Evolutionary conservation across 2,113 vertebrate genomes (phyloP), one percentile per base, ranked within the genome.

Genomic region (Tapirus terrestris): DNA sequence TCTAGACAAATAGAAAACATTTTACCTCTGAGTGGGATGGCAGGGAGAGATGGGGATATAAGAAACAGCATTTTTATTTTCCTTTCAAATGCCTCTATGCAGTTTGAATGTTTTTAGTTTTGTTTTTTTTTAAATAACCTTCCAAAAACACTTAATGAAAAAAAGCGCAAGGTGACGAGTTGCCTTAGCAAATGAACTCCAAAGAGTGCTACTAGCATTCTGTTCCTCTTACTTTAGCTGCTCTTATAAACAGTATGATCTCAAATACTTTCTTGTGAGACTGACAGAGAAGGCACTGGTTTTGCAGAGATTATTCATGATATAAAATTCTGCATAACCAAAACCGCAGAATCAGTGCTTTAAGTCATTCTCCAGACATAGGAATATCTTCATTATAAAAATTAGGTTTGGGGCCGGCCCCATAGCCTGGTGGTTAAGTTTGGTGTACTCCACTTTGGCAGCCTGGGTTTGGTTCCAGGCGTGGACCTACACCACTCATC

Each of bases 1-100:
- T 51, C 60, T 92, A 94, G 70, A 60, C 82, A 92, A 91, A 82
- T 60, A 53, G 33, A 53, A 88, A 73, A 76, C 27, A 61, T 82
- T 93, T 77, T 77, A 76, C 33, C 51, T 53, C 33, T 83, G 76
- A 88, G 29, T 36, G 5, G 23, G n/a, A 43, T 25, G 51, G 8
- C 5, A 60, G 53, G 16, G 58, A 43, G 33, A 27, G 93, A 89
- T n/a, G 1, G 58, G 8, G 8, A n/a, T n/a, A 79, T 31, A 9
- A 91, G 61, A 79, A 25, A 60, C 0, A 45, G 17, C 11, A 63
- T 88, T 88, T 88, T 82, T 51, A 80, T 81, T 67, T 86, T 67
- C 61, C 56, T 75, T 77, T 79, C 53, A 91, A 67, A 91, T 33
- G 31, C 29, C 80, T 87, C 45, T 65, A 36, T 56, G 56, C 18